These are phyloP conservation scores for Micoletzkya japonica DNA, from an alignment of 2,888 invertebrate species.

Conservation along the genomic window DNA sequence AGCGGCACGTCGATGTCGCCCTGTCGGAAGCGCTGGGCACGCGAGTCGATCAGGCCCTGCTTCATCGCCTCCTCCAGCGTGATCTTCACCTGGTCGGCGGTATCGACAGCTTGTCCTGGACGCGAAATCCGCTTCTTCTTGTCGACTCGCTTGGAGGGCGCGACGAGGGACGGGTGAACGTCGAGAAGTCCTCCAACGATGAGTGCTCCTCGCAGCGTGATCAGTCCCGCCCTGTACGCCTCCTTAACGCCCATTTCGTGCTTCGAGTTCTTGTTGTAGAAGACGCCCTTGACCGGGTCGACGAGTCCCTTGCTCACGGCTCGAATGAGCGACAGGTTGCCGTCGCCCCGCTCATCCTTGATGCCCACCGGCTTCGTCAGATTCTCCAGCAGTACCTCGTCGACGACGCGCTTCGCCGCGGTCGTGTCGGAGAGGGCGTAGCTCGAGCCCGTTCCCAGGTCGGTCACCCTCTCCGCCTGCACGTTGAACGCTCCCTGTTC, in stretches of 20 bases:
- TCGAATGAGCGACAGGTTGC: slow-evolving; percentile 78
- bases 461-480: slow-evolving; percentile 67
- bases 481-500: slow-evolving; percentile 78
- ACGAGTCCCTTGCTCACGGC: slow-evolving; percentile 84
- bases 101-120: slow-evolving; percentile 67
- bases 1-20: slow-evolving; percentile 71
- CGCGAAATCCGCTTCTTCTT: slow-evolving; percentile 82
- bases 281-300: slow-evolving; percentile 80
- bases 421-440: slow-evolving; percentile 61
- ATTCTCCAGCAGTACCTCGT: slow-evolving; percentile 72
- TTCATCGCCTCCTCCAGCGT: slow-evolving; percentile 80
- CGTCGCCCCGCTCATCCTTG: slow-evolving; percentile 72
- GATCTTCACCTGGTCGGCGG: slow-evolving; percentile 69
- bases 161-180: slow-evolving; percentile 68
- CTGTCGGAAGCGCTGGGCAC: slow-evolving; percentile 63
- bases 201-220: slow-evolving; percentile 85
- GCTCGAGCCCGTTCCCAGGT: slow-evolving; percentile 49
- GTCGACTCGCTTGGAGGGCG: slow-evolving; percentile 75
- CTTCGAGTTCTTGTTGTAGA: slow-evolving; percentile 53
- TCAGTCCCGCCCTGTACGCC: slow-evolving; percentile 82
- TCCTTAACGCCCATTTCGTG: slow-evolving; percentile 79
- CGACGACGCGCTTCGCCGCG: slow-evolving; percentile 65
- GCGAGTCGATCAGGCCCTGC: slow-evolving; percentile 77
- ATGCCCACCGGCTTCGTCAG: slow-evolving; percentile 82
- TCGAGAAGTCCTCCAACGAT: slow-evolving; percentile 82